A percentile compares a stretch with the other conserved stretches of the same genome.
phyloP scores from a whole-genome alignment of 2,888 invertebrate genomes.

The Piscicola geometra region DNA sequence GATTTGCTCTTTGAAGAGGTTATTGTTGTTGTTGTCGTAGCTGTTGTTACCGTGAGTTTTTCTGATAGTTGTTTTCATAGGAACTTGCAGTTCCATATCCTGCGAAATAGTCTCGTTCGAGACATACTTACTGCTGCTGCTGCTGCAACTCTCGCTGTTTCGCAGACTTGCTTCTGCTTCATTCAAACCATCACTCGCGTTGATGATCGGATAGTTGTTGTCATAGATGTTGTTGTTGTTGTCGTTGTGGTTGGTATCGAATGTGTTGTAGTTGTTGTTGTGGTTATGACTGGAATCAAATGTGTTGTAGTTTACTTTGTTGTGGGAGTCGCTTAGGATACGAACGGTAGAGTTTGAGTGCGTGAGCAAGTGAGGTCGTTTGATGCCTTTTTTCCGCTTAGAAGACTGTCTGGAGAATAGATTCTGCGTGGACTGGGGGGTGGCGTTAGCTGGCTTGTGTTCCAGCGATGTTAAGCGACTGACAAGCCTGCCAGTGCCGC shows the following conservation, averaged over 20 bases:
- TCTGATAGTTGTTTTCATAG: too few relatives aligned
- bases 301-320: not conserved
- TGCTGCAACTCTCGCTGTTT: not conserved
- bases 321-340: not conserved
- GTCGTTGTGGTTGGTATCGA: not conserved
- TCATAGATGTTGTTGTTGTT: too few relatives aligned
- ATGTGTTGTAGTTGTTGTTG: constrained; percentile 19
- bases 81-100: not conserved
- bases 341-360: not conserved
- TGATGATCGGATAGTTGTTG: too few relatives aligned
- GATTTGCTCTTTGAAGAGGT: constrained; percentile 50
- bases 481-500: constrained; percentile 8
- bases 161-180: too few relatives aligned
- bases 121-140: not conserved
- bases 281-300: not conserved
- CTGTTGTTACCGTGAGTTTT: not conserved
- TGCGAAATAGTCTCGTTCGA: not conserved
- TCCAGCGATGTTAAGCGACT: not conserved
- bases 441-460: too few relatives aligned
- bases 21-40: constrained; percentile 15
- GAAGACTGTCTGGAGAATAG: not conserved
- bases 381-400: not conserved
- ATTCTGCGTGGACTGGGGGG: too few relatives aligned
- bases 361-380: not conserved
- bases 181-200: too few relatives aligned